These are phyloP conservation scores for Pipra filicauda DNA, from an alignment of 2,113 vertebrate genomes.

Conservation along the genomic window DNA sequence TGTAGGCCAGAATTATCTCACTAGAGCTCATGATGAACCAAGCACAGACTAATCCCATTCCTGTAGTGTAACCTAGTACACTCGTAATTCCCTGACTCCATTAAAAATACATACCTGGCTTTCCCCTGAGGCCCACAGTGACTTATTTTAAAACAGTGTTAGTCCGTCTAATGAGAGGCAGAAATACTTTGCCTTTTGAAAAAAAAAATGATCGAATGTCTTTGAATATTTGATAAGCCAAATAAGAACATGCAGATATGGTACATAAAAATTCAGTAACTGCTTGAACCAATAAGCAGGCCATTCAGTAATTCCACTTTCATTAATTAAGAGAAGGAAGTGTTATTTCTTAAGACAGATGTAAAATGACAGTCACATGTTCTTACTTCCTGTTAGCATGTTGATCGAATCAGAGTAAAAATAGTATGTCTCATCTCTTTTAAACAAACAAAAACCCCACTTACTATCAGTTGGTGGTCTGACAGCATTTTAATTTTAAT, in stretches of 20 bases:
- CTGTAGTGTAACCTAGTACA: background rate
- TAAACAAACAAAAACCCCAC: constrained; percentile 15
- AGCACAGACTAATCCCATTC: background rate
- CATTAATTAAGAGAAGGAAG: constrained; percentile 51
- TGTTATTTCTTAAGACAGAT: constrained; percentile 29
- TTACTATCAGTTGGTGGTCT: background rate
- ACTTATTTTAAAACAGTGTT: background rate
- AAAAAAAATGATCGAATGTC: constrained; percentile 52
- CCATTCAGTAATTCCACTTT: constrained; percentile 45
- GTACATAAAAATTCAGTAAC: constrained; percentile 66
- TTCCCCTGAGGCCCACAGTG: background rate
- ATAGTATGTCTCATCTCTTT: background rate
- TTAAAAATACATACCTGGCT: background rate
- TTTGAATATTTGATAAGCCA: constrained; percentile 64
- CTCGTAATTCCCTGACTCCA: background rate
- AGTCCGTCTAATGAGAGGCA: constrained; percentile 32
- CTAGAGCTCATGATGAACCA: background rate
- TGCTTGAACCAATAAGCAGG: constrained; percentile 65
- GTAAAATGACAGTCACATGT: constrained; percentile 3
- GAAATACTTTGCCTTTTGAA: constrained; percentile 49
- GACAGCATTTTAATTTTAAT: background rate
- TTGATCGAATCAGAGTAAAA: constrained; percentile 18
- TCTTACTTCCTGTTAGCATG: constrained; percentile 34
- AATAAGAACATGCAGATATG: constrained; percentile 52
- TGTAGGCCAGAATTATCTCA: background rate